Base-by-base conservation (phyloP, 2,888 invertebrate genomes). In the Limenitis camilla region DNA sequence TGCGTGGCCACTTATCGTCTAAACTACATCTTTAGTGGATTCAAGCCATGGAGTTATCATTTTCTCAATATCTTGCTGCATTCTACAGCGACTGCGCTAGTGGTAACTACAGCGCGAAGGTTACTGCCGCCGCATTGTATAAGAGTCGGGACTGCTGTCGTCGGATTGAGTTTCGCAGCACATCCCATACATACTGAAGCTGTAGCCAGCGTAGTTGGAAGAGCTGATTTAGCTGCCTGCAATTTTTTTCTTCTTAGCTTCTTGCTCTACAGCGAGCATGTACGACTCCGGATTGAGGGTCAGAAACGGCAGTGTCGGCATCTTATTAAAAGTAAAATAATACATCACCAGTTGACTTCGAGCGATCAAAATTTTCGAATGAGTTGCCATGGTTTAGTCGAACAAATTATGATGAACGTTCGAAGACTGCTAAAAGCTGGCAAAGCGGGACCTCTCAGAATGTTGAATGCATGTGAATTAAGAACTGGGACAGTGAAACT, bases 121-220 rank as follows among this genome's bases (percentile, higher is more conserved):
- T 87, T 94, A 44, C 83, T 94, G 58, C 92, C 94, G 49, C 83
- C 87, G 42, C 85, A 89, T 56, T 90, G 89, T 68, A 88, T 88
- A 52, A 88, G 89, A 65, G 89, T 93, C 64, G 94, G 94, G 33
- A 90, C 93, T 45, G 89, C 91, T 47, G 90, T 94, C 31, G 91
- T 97, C 0, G 96, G 96, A 0, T 88, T 96, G 6, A 89, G 96
- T 38, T 99, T 99, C 76, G 97, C 98, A 32, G 92, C 94, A 2
- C 98, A 99, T 83, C 98, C 98, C 9, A 93, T 99, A 66, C 98
- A 98, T 86, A 96, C 96, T 4, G 99, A 99, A 81, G 97, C 98
- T 0, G 98, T 98, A 32, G 96, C 98, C 0, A 97, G 97, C 28
- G 91, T 97, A 45, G 98, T 99, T 9, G 99, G 99, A 2, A 90